Conservation (phyloP, 2,113 vertebrate genomes). For the Pogonocichla stellata region DNA sequence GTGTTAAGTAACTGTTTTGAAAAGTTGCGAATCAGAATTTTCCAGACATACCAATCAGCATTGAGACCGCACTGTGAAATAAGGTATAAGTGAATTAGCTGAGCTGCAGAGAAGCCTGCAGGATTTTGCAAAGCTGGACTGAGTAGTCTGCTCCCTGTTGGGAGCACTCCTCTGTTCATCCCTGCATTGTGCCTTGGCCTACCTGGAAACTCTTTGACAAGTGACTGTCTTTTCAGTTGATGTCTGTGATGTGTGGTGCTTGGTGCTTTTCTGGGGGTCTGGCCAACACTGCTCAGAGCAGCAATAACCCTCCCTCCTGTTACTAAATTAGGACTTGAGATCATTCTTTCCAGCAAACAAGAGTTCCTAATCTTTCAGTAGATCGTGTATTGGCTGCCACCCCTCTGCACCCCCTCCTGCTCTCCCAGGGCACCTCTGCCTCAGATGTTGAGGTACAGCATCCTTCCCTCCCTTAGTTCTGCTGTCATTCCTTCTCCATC, state of each 20-base stretch:
- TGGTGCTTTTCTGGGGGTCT: not conserved
- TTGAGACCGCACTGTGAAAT: not conserved
- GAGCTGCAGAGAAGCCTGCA: not conserved
- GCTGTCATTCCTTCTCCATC: not conserved
- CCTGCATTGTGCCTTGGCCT: not conserved
- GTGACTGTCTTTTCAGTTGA: not conserved
- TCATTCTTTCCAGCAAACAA: constrained; percentile 28
- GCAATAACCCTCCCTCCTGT: not conserved
- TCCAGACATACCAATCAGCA: not conserved
- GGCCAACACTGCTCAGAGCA: not conserved
- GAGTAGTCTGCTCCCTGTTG: not conserved
- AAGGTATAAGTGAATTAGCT: not conserved
- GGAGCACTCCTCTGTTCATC: not conserved
- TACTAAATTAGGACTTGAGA: not conserved
- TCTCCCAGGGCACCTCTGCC: not conserved
- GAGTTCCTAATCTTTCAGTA: constrained; percentile 10
- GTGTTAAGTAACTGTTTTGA: not conserved
- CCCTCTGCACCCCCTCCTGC: not conserved
- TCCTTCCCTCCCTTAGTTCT: not conserved
- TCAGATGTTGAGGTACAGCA: not conserved
- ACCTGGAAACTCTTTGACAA: not conserved
- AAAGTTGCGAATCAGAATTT: not conserved
- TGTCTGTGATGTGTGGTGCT: not conserved
- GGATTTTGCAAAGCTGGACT: not conserved
- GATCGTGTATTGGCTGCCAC: not conserved